Base-by-base conservation (phyloP, 2,888 invertebrate species). In the Amblyjoppa fuscipennis region DNA sequence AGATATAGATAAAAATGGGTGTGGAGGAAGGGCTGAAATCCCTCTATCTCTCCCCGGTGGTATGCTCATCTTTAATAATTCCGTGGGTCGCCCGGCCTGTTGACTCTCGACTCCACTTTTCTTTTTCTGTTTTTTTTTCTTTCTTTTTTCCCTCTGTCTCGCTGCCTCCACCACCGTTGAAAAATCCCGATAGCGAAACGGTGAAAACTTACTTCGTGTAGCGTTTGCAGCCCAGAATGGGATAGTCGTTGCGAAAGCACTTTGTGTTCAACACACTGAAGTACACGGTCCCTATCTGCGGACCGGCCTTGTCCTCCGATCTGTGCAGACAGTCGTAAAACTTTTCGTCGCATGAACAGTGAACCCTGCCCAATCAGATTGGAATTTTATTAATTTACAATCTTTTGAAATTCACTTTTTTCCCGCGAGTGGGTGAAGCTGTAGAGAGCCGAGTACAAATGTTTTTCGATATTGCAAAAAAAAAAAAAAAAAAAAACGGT, bases 211-310 rank as follows among this genome's bases (percentile, higher is more conserved):
- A 96, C 96, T 95, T 95, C 92, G 96, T 94, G 85, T 93, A 94
- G 88, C 93, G 94, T 49, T 92, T 91, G 91, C 96, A 96, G 2
- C 93, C 94, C 0, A 91, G 92, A 38, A 95, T 94, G 0, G 96
- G 96, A 89, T 95, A 95, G 85, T 96, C 96, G 38, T 95, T 88
- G 82, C 95, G 95, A 91, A 95, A 96, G 93, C 96, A 97, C 90
- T 96, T 93, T 0, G 96, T 96, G 31, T 95, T 94, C 41, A 95
- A 91, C 70, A 95, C 90, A 90, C 94, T 95, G 93, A 96, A 96
- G 93, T 95, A 96, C 45, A 95, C 91, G 78, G 94, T 92, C 66
- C 94, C 95, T 69, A 95, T 92, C 87, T 92, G 89, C 16, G 87
- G 81, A 49, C 92, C 90, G 53, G 87, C 90, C 41, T 81, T 78